Evolutionary conservation across 2,113 vertebrate species (phyloP).

Genomic region (Podarcis raffonei): DNA sequence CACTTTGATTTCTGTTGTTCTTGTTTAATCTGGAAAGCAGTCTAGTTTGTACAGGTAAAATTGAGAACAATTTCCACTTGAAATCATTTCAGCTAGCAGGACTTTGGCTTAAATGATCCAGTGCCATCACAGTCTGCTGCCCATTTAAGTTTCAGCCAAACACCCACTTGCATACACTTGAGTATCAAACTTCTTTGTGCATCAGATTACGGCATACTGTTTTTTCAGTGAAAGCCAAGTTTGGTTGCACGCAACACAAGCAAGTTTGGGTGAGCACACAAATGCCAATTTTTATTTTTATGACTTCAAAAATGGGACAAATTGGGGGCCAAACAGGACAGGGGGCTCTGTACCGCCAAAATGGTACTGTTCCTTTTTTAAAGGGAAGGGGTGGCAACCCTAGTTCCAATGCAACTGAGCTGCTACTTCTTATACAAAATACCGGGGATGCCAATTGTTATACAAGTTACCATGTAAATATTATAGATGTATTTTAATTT

Average conservation of each 20-base stretch:
- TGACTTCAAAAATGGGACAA: too few relatives aligned
- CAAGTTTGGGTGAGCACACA: too few relatives aligned
- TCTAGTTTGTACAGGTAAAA: not conserved
- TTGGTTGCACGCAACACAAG: too few relatives aligned
- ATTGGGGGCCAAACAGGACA: too few relatives aligned
- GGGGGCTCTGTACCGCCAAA: too few relatives aligned
- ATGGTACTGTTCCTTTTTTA: too few relatives aligned
- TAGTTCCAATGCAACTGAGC: not conserved
- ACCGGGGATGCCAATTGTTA: not conserved
- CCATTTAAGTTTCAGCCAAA: not conserved
- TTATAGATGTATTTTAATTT: not conserved
- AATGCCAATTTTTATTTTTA: too few relatives aligned
- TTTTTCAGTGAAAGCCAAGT: too few relatives aligned
- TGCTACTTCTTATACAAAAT: not conserved
- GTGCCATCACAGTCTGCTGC: not conserved
- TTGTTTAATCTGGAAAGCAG: not conserved
- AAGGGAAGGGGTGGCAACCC: too few relatives aligned
- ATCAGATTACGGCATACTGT: not conserved
- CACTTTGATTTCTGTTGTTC: not conserved
- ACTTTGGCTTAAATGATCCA: not conserved
- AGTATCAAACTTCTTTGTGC: not conserved
- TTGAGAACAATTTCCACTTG: not conserved
- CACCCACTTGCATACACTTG: not conserved
- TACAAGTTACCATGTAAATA: not conserved
- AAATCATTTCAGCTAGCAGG: not conserved